Percentiles rank a stretch among this genome's conserved stretches.
phyloP scores from a whole-genome alignment of 2,888 invertebrate genomes.

The Diachrysia chrysitis region DNA sequence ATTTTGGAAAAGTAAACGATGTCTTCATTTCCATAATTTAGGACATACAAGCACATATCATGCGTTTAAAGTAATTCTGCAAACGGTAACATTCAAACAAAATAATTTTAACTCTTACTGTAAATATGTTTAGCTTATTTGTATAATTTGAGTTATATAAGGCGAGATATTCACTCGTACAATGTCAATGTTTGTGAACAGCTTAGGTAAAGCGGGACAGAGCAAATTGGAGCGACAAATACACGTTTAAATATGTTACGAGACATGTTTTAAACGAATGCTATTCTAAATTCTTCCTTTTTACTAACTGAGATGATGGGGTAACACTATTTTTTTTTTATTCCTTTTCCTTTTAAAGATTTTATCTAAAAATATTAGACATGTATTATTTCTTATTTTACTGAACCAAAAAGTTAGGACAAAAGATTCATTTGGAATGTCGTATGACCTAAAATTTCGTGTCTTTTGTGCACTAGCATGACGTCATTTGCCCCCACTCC shows the following conservation, averaged over 20 bases:
- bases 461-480: no score
- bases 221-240: slow-evolving; percentile 26
- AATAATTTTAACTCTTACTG: slow-evolving; percentile 26
- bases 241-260: slow-evolving; percentile 10
- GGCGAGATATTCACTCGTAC: slow-evolving; percentile 17
- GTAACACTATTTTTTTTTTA: no score
- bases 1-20: no score
- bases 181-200: slow-evolving; percentile 44
- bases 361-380: no score
- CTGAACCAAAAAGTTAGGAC: no score
- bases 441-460: no score
- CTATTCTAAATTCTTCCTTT: neutral
- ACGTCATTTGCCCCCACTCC: no score
- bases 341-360: no score
- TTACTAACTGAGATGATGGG: neutral
- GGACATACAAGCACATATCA: neutral
- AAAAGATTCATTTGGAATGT: no score
- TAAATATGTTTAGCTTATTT: slow-evolving; percentile 19
- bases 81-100: neutral
- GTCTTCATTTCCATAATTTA: neutral
- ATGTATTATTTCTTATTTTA: no score
- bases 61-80: neutral
- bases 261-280: neutral
- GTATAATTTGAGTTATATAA: slow-evolving; percentile 26
- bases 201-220: slow-evolving; percentile 22